These are phyloP conservation scores for Corella eumyota DNA, from an alignment of 23 tunicate genomes.

Conservation along the genomic window DNA sequence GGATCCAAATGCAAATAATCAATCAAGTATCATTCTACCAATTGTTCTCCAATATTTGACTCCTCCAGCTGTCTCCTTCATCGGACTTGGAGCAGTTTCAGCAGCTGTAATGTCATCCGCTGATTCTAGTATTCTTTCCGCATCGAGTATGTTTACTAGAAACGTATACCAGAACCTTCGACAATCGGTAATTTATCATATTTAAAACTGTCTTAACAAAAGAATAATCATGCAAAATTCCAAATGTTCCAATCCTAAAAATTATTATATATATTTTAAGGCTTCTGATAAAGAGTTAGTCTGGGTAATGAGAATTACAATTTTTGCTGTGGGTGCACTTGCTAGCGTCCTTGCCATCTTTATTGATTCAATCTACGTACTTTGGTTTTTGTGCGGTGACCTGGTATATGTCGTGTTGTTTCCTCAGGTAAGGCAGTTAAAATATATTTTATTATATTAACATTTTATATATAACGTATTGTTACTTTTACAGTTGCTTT, in stretches of 20 bases:
- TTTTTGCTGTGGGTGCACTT: constrained; percentile 28
- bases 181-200: constrained; percentile 1
- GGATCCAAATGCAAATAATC: constrained; percentile 7
- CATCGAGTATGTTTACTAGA: constrained; percentile 54
- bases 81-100: constrained; percentile 70
- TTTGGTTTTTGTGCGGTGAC: constrained; percentile 51
- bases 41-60: constrained; percentile 58
- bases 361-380: constrained; percentile 53
- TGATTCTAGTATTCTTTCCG: constrained; percentile 57
- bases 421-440: constrained; percentile 49
- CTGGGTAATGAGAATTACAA: constrained; percentile 43
- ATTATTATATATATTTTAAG: constrained; percentile 1
- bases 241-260: not conserved
- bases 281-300: constrained; percentile 35
- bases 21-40: constrained; percentile 32
- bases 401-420: constrained; percentile 64
- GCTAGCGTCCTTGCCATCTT: constrained; percentile 32
- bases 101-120: constrained; percentile 84
- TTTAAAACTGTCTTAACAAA: not conserved
- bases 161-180: constrained; percentile 28
- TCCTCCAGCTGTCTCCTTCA: constrained; percentile 41
- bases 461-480: constrained; percentile 1
- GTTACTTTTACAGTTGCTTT: constrained; percentile 29
- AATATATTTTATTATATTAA: not conserved
- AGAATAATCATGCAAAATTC: not conserved